These are phyloP conservation scores for Aspidoscelis tigris DNA, from an alignment of 2,113 vertebrate genomes.

Conservation along the genomic window DNA sequence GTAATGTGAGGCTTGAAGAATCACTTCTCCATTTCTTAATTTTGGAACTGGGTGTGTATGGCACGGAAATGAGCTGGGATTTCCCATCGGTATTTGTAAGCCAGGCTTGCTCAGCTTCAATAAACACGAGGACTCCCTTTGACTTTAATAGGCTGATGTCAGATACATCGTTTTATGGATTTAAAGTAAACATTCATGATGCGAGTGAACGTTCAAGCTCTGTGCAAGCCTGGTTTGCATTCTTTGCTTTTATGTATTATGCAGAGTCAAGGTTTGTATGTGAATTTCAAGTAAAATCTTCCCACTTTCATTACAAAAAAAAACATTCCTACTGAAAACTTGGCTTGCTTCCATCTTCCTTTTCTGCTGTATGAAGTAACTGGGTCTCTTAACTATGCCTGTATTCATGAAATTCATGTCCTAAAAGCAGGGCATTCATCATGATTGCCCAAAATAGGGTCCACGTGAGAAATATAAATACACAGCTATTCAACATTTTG, in stretches of 20 bases:
- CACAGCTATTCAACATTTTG: too few relatives aligned
- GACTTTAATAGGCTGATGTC: not conserved
- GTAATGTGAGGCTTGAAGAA: conserved; percentile 61
- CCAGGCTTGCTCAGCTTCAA: not conserved
- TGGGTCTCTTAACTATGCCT: not conserved
- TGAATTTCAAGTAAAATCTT: not conserved
- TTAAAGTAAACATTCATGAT: conserved; percentile 21
- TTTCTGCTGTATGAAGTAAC: not conserved
- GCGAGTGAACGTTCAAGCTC: not conserved
- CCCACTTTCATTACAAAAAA: not conserved
- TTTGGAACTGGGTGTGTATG: conserved; percentile 51
- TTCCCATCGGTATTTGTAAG: not conserved
- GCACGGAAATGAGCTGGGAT: conserved; percentile 6
- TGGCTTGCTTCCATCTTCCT: not conserved
- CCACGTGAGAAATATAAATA: too few relatives aligned
- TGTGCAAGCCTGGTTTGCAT: not conserved
- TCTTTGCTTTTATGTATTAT: not conserved
- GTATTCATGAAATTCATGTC: not conserved
- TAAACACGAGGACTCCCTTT: not conserved
- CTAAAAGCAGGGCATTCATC: not conserved
- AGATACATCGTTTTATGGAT: not conserved
- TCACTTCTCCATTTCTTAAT: conserved; percentile 56
- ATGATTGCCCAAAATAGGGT: too few relatives aligned
- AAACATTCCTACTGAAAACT: too few relatives aligned
- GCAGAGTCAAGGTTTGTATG: not conserved